Evolutionary conservation across 2,797 vertebrate species (phyloP).

Genomic region (Karalla daura): DNA sequence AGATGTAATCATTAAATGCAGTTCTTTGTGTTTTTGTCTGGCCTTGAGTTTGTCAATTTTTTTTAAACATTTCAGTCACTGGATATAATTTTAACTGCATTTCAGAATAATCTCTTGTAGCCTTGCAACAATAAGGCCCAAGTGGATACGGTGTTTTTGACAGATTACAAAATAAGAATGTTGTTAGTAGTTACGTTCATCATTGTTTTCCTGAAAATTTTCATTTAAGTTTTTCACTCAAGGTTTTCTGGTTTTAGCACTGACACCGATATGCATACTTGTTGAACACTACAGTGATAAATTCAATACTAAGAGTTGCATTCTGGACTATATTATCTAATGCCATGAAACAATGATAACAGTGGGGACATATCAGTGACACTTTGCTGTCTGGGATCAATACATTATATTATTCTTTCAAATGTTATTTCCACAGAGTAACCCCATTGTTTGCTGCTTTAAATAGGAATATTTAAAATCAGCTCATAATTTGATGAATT

Average conservation of each 20-base stretch:
- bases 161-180: background rate
- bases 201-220: background rate
- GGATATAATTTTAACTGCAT: background rate
- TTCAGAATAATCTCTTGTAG: background rate
- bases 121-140: no score
- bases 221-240: no score
- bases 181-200: background rate
- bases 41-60: background rate
- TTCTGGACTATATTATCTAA: background rate
- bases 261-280: background rate
- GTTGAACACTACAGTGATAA: background rate
- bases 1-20: conserved; percentile 2
- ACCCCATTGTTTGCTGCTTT: background rate
- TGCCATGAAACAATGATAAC: background rate
- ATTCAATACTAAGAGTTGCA: background rate
- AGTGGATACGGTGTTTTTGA: background rate
- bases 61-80: background rate
- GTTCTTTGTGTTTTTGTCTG: background rate
- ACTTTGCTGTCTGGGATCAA: background rate
- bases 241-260: background rate
- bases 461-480: background rate
- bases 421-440: background rate
- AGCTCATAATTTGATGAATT: background rate
- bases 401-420: background rate
- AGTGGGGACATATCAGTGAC: background rate